A percentile compares a stretch with the other conserved stretches of the same genome.
Evolutionary conservation across 2,888 invertebrate species (phyloP).

Genomic region (Ophion ventricosus): DNA sequence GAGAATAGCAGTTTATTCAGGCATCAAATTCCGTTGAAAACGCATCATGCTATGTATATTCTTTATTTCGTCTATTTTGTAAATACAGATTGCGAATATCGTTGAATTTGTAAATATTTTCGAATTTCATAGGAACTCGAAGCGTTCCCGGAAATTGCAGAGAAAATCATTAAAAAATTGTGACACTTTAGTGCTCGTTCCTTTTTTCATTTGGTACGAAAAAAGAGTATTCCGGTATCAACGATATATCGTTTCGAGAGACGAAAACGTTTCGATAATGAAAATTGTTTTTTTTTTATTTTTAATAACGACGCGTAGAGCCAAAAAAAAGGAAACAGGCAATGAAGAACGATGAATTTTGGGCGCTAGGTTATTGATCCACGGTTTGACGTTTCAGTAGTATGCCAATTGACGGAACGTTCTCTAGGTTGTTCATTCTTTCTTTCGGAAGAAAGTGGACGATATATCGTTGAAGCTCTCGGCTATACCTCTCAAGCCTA

Average conservation of each 20-base stretch:
- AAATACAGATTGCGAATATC: background rate
- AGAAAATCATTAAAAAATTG: background rate
- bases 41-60: background rate
- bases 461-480: conserved; percentile 45
- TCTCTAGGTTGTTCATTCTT: conserved; percentile 7
- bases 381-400: conserved; percentile 12
- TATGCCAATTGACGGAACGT: conserved; percentile 9
- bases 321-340: background rate
- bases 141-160: background rate
- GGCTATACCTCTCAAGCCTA: conserved; percentile 24
- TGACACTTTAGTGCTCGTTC: background rate
- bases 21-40: conserved; percentile 3
- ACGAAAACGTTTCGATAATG: background rate
- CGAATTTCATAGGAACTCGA: background rate
- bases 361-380: background rate
- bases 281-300: background rate
- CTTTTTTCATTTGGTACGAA: background rate
- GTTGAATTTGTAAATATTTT: background rate
- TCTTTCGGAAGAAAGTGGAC: conserved; percentile 15
- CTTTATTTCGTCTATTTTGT: background rate
- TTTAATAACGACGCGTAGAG: background rate
- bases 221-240: background rate
- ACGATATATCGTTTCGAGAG: background rate
- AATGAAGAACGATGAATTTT: background rate
- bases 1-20: background rate